Evolutionary conservation across 1,140 invertebrate genomes (phyloP), one percentile per base, ranked within the genome.

Genomic region (Heliconius melpomene): DNA sequence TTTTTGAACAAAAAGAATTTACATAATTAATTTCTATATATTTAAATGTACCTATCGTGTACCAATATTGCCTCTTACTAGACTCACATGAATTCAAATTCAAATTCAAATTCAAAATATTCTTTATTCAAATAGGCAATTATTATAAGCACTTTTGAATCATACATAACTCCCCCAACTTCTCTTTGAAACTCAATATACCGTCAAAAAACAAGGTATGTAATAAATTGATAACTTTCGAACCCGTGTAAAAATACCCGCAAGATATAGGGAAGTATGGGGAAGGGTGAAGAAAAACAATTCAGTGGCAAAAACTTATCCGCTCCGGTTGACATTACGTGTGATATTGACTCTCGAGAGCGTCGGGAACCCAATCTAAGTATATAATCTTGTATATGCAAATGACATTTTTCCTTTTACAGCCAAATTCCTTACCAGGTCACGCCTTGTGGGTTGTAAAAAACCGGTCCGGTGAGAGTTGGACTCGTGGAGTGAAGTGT

Each of bases 361-460:
- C 82, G 78, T 75, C 75, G 75, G 57, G 82, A 83, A 81, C 86
- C 86, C 85, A 88, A 91, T 89, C 86, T 86, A 87, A 89, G 86
- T 91, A 89, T 88, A 90, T 91, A 90, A 91, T 90, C 89, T 87
- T 90, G 88, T 91, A 87, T 91, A 91, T 92, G 89, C 84, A 92
- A 91, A 92, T 91, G 82, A 87, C 84, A 85, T 86, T 86, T 88
- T 88, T 86, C 84, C 89, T 83, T 87, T 86, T 87, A 86, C 87
- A 88, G 86, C 80, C 85, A 85, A 90, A 91, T 89, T 89, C 89
- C 82, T 89, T 88, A 85, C 85, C 85, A 87, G 85, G 89, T 90
- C 90, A 90, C 91, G 89, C 86, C 82, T 85, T 87, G 83, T 75
- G 84, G 85, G 83, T 88, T 87, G 87, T 89, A 89, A 89, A 89